Percentiles rank a stretch among this genome's conserved stretches.
Conservation (phyloP, 2,113 vertebrate species). For the Festucalex cinctus region DNA sequence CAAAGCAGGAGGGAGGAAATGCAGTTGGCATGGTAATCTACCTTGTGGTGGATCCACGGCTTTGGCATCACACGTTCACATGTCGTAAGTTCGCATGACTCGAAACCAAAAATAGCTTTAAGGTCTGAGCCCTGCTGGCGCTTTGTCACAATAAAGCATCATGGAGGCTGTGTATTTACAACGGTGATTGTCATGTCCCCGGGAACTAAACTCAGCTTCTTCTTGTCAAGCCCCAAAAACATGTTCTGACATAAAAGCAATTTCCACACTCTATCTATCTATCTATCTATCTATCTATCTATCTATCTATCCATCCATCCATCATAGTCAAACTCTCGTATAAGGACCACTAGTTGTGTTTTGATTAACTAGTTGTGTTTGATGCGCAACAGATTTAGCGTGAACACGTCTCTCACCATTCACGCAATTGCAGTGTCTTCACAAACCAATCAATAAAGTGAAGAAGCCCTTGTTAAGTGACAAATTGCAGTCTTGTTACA, state of each 20-base stretch:
- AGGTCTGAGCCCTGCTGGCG: neutral
- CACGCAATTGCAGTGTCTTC: neutral
- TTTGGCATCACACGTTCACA: constrained; percentile 7
- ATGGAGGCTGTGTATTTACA: neutral
- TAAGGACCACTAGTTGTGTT: too few species aligned
- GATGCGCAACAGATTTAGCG: too few species aligned
- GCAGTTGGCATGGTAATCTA: constrained; percentile 25
- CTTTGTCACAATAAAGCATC: constrained; percentile 2
- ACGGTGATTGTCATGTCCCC: neutral
- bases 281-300: too few species aligned
- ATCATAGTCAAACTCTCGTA: too few species aligned
- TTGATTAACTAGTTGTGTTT: too few species aligned
- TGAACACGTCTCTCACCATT: too few species aligned
- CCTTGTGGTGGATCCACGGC: constrained; percentile 7
- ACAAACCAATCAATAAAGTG: neutral
- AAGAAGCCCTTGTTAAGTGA: too few species aligned
- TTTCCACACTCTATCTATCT: neutral
- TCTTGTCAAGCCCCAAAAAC: neutral
- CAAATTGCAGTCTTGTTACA: neutral
- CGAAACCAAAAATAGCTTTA: neutral
- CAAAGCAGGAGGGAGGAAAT: constrained; percentile 6
- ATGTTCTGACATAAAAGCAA: neutral
- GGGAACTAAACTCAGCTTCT: neutral
- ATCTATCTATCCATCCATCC: too few species aligned
- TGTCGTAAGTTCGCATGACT: neutral